A percentile compares a stretch with the other conserved stretches of the same genome.
Conservation (phyloP, 30 jellyfish, hydroid and myxozoan species). For the Aurelia aurita complex sp. Pacific region DNA sequence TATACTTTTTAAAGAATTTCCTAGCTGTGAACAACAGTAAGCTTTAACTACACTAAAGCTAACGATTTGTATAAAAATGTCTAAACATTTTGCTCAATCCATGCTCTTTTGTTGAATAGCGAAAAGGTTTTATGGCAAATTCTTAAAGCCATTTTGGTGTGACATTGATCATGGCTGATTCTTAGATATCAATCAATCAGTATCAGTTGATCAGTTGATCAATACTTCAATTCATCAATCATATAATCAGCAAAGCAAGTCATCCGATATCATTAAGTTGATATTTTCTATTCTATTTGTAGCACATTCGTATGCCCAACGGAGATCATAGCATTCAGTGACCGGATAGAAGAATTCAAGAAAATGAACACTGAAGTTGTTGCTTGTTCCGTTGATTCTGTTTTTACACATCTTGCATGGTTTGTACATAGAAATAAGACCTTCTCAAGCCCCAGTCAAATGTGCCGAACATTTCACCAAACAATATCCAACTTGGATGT, state of each 20-base stretch:
- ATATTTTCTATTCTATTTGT: conserved; percentile 1
- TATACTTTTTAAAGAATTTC: too few species aligned
- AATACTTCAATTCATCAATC: neutral
- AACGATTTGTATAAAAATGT: too few species aligned
- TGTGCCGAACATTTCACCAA: too few species aligned
- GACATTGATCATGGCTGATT: too few species aligned
- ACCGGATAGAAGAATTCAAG: conserved; percentile 86
- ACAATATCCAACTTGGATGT: too few species aligned
- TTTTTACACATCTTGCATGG: conserved; percentile 98
- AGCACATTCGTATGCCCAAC: conserved; percentile 99
- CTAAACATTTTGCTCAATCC: too few species aligned
- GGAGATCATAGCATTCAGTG: conserved; percentile 98
- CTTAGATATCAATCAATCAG: neutral
- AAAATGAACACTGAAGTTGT: conserved; percentile 86
- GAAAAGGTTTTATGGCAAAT: too few species aligned
- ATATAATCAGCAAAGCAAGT: neutral
- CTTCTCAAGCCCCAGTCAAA: too few species aligned
- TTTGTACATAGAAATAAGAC: conserved; percentile 8
- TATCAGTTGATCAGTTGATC: neutral
- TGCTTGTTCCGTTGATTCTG: conserved; percentile 97
- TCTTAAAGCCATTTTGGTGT: too few species aligned
- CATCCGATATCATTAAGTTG: neutral
- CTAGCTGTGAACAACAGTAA: too few species aligned
- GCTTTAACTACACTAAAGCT: too few species aligned
- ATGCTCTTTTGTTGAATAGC: too few species aligned